Base-by-base conservation (phyloP, 53 echinoderm and acorn worm species). In the Henricia sp. region DNA sequence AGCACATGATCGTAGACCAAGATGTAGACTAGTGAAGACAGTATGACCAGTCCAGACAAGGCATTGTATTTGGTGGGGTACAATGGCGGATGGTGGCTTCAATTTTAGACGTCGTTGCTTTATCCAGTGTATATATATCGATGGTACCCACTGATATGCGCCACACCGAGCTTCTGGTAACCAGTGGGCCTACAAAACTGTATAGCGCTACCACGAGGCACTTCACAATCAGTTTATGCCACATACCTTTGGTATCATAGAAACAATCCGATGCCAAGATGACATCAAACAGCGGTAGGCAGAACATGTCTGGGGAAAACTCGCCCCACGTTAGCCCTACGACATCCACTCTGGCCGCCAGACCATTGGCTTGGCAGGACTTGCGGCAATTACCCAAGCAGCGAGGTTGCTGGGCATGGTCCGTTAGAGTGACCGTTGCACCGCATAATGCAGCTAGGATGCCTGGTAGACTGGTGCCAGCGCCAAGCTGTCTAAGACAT, bases 211-310 rank as follows among this genome's bases (percentile, higher is more conserved):
- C n/a, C n/a, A n/a, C n/a, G n/a, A n/a, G n/a, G n/a, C n/a, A n/a
- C n/a, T n/a, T n/a, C n/a, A n/a, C n/a, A n/a, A n/a, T n/a, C n/a
- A n/a, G n/a, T n/a, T n/a, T n/a, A n/a, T n/a, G n/a, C n/a, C n/a
- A 84, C 71, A 68, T 46, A 96, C 97, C 97, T 94, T 90, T 94
- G 2, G 90, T 82, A 72, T 94, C 91, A 86, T 97, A 97, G 66
- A 97, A 97, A 60, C 97, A 97, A 66, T 97, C 97, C 17, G 94
- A 92, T 35, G 97, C 97, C 28, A 97, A 44, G 0, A 97, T 36
- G 65, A 97, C 84, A 66, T 97, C 97, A 33, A 92, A 70, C 3
- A 28, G 26, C 0, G 86, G 88, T 8, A 97, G 67, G 28, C 48
- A 72, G 53, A 91, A 48, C 63, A 94, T 67, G 0, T 66, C 73